A percentile compares a stretch with the other conserved stretches of the same genome.
phyloP scores from a whole-genome alignment of 2,113 vertebrate species.

The Neodon shergylaensis region DNA sequence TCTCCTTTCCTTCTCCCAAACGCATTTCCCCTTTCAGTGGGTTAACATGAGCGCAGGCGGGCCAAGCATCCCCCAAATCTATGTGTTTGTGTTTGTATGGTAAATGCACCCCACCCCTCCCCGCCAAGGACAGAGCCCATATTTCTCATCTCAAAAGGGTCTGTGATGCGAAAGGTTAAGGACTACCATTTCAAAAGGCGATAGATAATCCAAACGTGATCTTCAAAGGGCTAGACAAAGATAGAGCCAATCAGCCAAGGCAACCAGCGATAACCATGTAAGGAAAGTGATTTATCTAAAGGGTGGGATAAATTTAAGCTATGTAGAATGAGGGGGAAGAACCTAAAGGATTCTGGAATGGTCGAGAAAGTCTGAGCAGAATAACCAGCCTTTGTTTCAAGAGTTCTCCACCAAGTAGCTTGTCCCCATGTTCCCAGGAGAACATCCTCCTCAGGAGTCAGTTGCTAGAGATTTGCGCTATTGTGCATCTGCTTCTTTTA shows the following conservation, averaged over 20 bases:
- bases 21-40: neutral
- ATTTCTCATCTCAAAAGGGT: neutral
- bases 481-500: conserved; percentile 37
- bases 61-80: neutral
- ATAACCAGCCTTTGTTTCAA: neutral
- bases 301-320: conserved; percentile 26
- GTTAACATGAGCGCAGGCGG: neutral
- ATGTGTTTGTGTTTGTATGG: neutral
- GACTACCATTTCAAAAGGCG: neutral
- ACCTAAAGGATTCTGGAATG: neutral
- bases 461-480: conserved; percentile 22
- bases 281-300: neutral
- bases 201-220: neutral
- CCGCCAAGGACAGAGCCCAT: neutral
- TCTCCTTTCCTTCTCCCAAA: neutral
- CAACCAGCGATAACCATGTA: neutral
- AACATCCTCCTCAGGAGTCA: neutral
- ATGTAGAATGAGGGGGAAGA: neutral
- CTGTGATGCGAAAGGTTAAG: neutral
- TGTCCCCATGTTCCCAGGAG: neutral
- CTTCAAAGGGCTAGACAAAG: conserved; percentile 23
- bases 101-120: neutral
- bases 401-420: neutral
- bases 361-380: neutral
- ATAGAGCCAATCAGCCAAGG: neutral